Base-by-base conservation (phyloP, 2,888 invertebrate genomes). In the Clunio marinus region DNA sequence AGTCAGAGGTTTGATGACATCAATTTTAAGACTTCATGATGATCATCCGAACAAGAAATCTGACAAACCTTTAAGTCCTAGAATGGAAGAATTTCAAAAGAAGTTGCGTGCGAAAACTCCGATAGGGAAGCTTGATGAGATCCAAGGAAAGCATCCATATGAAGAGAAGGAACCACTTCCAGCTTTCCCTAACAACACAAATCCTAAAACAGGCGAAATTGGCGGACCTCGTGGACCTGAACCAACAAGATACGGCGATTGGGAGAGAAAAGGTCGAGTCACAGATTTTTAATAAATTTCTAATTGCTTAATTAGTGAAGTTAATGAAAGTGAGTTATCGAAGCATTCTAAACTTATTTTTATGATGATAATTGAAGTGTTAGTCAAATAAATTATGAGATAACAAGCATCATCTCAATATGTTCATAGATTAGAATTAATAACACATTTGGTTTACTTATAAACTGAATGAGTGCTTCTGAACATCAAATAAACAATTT, bases 161-260 rank as follows among this genome's bases (percentile, higher is more conserved):
- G 86, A 88, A 75, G 91, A 93, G 76, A 87, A 91, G 74, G 90
- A 95, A 74, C 89, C 94, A 0, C 79, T 96, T 25, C 83, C 85
- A 73, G 83, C 91, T 1, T 95, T 89, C 84, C 96, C 96, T 13
- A 84, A 94, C 75, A 87, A 91, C 75, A 86, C 83, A 1, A 97
- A 98, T 80, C 97, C 97, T 3, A 75, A 85, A 69, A 98, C 97
- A 4, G 98, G 98, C 10, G 98, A 99, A 83, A 79, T 91, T 65
- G 94, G 94, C 37, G 98, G 98, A 0, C 98, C 98, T 0, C 82
- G 86, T 73, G 99, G 99, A 4, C 99, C 97, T 1, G 99, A 99
- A 81, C 99, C 99, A 7, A 99, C 99, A 10, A 84, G 99, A 73
- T 99, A 94, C 80, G 99, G 99, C 1, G 99, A 99, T 80, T 99